A percentile compares a stretch with the other conserved stretches of the same genome.
Evolutionary conservation across 2,113 vertebrate species (phyloP).

Genomic region (Holacanthus passer): DNA sequence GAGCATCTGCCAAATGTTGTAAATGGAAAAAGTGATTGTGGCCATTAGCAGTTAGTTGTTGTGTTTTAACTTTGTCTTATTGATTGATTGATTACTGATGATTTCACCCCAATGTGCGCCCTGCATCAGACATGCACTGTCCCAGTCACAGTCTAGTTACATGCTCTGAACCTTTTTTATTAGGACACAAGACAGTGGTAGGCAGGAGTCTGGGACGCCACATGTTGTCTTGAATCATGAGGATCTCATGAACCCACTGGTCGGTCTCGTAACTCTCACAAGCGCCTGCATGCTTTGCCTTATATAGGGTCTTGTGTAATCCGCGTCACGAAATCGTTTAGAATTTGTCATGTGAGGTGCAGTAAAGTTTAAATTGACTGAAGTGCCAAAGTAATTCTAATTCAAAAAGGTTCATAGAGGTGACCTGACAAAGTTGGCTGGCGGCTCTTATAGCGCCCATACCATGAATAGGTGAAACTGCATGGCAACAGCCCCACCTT

Average conservation of each 20-base stretch:
- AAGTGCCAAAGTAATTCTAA: not conserved
- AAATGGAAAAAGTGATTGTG: conserved; percentile 7
- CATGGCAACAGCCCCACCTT: conserved; percentile 55
- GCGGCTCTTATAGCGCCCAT: not conserved
- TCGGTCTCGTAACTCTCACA: conserved; percentile 18
- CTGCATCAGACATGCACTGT: not conserved
- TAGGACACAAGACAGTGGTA: not conserved
- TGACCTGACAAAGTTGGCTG: not conserved
- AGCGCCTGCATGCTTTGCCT: conserved; percentile 18
- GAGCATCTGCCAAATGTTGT: not conserved
- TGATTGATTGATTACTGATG: conserved; percentile 9
- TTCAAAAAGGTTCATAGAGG: not conserved
- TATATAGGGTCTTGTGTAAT: conserved; percentile 7
- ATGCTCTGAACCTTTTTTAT: not conserved
- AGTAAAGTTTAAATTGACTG: not conserved
- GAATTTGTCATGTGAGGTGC: not conserved
- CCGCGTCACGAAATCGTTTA: not conserved
- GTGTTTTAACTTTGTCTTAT: not conserved
- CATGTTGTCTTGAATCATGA: conserved; percentile 11
- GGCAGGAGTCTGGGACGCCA: not conserved
- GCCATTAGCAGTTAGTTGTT: not conserved
- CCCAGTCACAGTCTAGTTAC: not conserved
- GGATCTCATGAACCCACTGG: conserved; percentile 9
- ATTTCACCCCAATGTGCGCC: not conserved
- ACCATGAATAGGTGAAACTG: conserved; percentile 42